phyloP scores from a whole-genome alignment of 1,140 invertebrate species.

The Danaus plexippus region DNA sequence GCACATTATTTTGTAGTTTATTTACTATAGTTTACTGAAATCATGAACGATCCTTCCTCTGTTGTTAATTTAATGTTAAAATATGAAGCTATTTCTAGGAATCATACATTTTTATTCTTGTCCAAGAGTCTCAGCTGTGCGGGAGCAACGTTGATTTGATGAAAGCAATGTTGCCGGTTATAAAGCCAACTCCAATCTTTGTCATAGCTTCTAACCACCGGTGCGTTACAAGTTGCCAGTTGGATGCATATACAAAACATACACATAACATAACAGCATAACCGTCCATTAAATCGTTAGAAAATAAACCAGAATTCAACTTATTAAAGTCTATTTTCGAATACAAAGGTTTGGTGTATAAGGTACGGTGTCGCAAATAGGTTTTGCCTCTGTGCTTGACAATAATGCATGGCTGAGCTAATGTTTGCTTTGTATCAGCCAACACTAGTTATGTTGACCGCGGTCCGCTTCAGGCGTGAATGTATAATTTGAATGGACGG shows the following conservation, averaged over 20 bases:
- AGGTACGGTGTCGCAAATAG: conserved; percentile 14
- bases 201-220: conserved; percentile 52
- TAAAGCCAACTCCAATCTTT: conserved; percentile 63
- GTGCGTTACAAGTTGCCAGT: conserved; percentile 57
- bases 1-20: no score
- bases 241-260: conserved; percentile 47
- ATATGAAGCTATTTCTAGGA: no score
- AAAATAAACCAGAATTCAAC: conserved; percentile 17
- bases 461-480: conserved; percentile 59
- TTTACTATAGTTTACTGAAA: no score
- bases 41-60: no score
- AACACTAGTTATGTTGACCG: conserved; percentile 60
- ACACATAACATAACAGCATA: conserved; percentile 22
- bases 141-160: conserved; percentile 21
- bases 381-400: conserved; percentile 60
- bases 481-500: conserved; percentile 62
- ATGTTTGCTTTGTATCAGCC: conserved; percentile 68
- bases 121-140: no score
- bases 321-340: conserved; percentile 19
- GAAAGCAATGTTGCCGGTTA: conserved; percentile 19
- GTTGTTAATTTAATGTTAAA: no score
- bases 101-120: no score
- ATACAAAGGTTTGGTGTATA: conserved; percentile 9
- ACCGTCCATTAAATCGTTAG: conserved; percentile 1
- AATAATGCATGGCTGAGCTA: conserved; percentile 70